Base-by-base conservation (phyloP, 2,888 invertebrate species). In the Creontiades dilutus region DNA sequence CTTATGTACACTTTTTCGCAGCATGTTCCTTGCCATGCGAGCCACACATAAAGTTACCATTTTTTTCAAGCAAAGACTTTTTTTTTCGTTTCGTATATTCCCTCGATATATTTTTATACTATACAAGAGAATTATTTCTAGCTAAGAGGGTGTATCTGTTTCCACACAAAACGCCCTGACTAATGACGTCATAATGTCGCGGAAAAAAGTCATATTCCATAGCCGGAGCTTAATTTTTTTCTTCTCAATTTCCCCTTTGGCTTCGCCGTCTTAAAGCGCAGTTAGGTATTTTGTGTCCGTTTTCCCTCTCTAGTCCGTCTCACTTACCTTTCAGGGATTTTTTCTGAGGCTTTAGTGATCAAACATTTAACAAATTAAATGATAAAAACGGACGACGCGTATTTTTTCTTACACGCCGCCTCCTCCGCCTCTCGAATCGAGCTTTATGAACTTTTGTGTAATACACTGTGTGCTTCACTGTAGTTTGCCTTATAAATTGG, bases 291-390 rank as follows among this genome's bases (percentile, higher is more conserved):
- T 61, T 61, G 61, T 61, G 61, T 19, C 61, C 19, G 7, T 78
- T 78, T 28, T 28, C 28, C 28, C 78, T 27, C n/a, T 78, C 16
- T 78, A 12, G n/a, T 28, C 37, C n/a, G 4, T 28, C 28, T n/a
- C 46, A 14, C 78, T 78, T 46, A 28, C 78, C 78, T 46, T 78
- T 46, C 78, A 78, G 14, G 28, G 78, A n/a, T 78, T 46, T 37
- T 37, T 78, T 28, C 28, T 78, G 23, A 27, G 28, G 84, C 57
- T 57, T 57, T 84, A n/a, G n/a, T 84, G 55, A 84, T 84, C 84
- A 84, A 84, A 84, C 84, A 55, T 57, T 57, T 57, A 55, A 55
- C 57, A 55, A 27, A n/a, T 57, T 57, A 84, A 57, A 84, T 84
- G n/a, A n/a, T n/a, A n/a, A n/a, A n/a, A 84, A 57, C 57, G 55